These are phyloP conservation scores for Pemphredon lugubris DNA, from an alignment of 2,888 invertebrate genomes.

Conservation along the genomic window DNA sequence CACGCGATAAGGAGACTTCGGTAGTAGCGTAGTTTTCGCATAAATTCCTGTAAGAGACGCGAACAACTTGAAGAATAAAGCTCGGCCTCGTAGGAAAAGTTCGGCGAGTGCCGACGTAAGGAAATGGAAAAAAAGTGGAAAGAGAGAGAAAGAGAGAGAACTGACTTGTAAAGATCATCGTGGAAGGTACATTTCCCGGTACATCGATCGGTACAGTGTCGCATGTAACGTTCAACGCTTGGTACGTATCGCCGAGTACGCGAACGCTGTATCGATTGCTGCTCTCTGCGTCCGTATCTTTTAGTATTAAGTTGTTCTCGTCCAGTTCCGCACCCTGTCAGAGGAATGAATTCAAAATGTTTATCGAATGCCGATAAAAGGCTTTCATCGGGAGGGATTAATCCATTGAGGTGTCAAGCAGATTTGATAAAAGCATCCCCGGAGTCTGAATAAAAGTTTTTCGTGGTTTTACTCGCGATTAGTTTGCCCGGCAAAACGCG, in stretches of 20 bases:
- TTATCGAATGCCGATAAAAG: no score
- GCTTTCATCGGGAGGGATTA: no score
- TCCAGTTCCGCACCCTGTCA: constrained; percentile 78
- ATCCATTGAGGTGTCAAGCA: no score
- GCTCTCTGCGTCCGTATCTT: constrained; percentile 79
- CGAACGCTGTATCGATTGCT: constrained; percentile 80
- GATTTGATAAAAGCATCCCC: no score
- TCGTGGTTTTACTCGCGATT: no score
- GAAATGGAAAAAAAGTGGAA: background rate
- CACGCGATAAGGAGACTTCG: constrained; percentile 82
- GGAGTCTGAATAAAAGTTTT: no score
- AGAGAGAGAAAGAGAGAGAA: constrained; percentile 12
- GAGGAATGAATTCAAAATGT: no score
- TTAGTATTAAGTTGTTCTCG: constrained; percentile 78
- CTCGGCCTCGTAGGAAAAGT: no score
- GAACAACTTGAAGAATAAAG: background rate
- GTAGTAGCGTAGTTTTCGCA: constrained; percentile 74
- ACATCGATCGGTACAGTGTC: constrained; percentile 74
- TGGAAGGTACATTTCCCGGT: constrained; percentile 66
- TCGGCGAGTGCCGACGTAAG: no score
- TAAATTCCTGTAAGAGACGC: constrained; percentile 69
- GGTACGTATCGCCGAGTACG: constrained; percentile 76
- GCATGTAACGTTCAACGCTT: constrained; percentile 78
- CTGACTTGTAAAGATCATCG: constrained; percentile 74
- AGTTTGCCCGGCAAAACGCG: no score